Base-by-base conservation (phyloP, 1,140 invertebrate genomes). In the Brachionus rubens region DNA sequence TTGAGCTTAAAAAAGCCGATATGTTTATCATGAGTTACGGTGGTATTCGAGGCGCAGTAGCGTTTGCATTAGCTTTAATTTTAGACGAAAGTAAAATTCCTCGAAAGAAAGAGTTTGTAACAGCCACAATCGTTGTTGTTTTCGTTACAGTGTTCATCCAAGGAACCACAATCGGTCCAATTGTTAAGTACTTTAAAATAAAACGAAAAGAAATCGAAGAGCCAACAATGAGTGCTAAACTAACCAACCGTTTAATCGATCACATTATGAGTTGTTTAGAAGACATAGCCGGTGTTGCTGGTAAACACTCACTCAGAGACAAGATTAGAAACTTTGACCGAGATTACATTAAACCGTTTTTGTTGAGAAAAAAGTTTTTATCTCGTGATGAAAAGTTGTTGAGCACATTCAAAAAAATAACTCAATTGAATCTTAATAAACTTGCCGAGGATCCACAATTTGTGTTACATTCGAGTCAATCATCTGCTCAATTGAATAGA, bases 21-120 rank as follows among this genome's bases (percentile, higher is more conserved):
- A 96, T 98, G 84, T 96, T 99, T 83, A 95, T 99, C 19, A 98
- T 99, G 94, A 93, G 93, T 1, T 99, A 98, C 83, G 96, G 96
- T 78, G 96, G 94, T 56, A 87, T 99, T 50, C 88, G 96, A 78
- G 96, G 96, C 26, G 96, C 96, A 19, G 95, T 99, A 14, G 96
- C 96, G 33, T 99, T 99, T 85, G 95, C 95, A 33, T 85, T 99
- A 77, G 94, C 95, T 41, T 87, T 97, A 48, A 89, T 98, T 79
- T 91, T 99, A 78, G 89, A 95, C 62, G 83, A 86, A 30, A 80
- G 85, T 2, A 82, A 89, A 16, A 80, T 86, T 19, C 81, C 83
- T 6, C 81, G 85, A 40, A 87, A 87, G 76, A 80, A 83, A 1
- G 95, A 98, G 90, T 95, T 98, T 84, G 91, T 98, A 36, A 97